Percentiles rank a stretch among this genome's conserved stretches.
Evolutionary conservation across 2,888 invertebrate species (phyloP).

Genomic region (Charanyca ferruginea): DNA sequence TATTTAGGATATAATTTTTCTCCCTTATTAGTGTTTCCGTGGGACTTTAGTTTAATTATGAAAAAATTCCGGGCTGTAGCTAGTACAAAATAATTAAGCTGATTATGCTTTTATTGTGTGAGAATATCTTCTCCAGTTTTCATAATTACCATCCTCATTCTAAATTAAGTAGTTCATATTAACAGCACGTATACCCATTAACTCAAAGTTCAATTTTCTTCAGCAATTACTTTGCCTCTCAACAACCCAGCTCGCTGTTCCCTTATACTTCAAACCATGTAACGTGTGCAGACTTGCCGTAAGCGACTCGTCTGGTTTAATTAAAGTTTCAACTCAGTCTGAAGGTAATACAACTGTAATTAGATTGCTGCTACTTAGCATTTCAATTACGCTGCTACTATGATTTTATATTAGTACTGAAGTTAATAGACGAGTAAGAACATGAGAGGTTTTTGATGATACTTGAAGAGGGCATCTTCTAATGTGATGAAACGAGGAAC

Average conservation of each 20-base stretch:
- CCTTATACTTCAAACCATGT: slow-evolving; percentile 5
- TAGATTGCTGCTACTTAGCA: slow-evolving; percentile 60
- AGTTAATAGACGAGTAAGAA: slow-evolving; percentile 1
- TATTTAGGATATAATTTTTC: too few relatives aligned
- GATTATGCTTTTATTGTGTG: too few relatives aligned
- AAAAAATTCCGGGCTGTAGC: too few relatives aligned
- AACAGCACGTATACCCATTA: background rate
- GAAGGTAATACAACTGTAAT: slow-evolving; percentile 62
- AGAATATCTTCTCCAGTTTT: background rate
- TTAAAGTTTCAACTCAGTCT: slow-evolving; percentile 62
- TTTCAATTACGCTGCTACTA: slow-evolving; percentile 60
- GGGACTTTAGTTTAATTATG: too few relatives aligned
- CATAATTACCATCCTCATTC: background rate
- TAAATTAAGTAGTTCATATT: background rate
- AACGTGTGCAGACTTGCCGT: slow-evolving; percentile 46
- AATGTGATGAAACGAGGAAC: background rate
- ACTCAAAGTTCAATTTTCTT: slow-evolving; percentile 1
- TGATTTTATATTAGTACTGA: slow-evolving; percentile 51
- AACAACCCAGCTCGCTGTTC: slow-evolving; percentile 1
- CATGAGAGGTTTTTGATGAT: background rate
- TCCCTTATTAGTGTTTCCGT: too few relatives aligned
- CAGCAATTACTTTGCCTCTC: slow-evolving; percentile 16
- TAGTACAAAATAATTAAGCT: too few relatives aligned
- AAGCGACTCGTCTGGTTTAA: slow-evolving; percentile 63
- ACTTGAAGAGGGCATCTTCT: background rate